Evolutionary conservation across 2,888 invertebrate genomes (phyloP).

Genomic region (Hipparchia semele): DNA sequence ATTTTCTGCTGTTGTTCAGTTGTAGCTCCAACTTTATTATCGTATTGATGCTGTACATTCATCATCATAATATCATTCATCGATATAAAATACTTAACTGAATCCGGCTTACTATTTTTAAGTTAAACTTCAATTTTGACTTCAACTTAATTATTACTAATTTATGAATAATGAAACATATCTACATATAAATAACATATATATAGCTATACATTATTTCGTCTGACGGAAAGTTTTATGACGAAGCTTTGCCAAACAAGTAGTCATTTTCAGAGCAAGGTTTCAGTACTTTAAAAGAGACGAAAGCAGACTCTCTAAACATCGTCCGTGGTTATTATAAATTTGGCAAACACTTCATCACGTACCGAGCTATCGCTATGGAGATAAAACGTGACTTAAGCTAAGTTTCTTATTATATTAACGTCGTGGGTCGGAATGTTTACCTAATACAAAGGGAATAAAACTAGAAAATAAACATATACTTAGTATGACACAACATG

Average conservation of each 20-base stretch:
- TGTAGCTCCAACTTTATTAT: constrained; percentile 28
- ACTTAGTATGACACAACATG: neutral
- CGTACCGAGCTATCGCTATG: constrained; percentile 26
- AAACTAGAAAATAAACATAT: neutral
- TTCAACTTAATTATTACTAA: no score
- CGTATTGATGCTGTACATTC: neutral
- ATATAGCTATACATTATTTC: neutral
- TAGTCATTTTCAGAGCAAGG: constrained; percentile 2
- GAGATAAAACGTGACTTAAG: constrained; percentile 30
- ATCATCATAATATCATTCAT: neutral
- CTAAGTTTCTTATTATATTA: constrained; percentile 15
- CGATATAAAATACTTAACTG: no score
- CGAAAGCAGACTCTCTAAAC: constrained; percentile 26
- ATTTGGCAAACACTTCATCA: constrained; percentile 35
- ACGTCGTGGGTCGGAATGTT: neutral
- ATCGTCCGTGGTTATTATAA: constrained; percentile 29
- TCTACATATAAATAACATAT: no score
- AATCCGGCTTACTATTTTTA: no score
- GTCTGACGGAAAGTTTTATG: neutral
- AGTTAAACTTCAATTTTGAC: no score
- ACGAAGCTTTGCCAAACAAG: neutral
- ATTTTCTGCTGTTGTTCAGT: constrained; percentile 30
- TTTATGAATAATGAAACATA: no score
- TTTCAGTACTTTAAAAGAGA: constrained; percentile 14
- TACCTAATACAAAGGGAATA: neutral